Evolutionary conservation across 2,797 vertebrate genomes (phyloP), one percentile per base, ranked within the genome.

Genomic region (Cygnus olor): DNA sequence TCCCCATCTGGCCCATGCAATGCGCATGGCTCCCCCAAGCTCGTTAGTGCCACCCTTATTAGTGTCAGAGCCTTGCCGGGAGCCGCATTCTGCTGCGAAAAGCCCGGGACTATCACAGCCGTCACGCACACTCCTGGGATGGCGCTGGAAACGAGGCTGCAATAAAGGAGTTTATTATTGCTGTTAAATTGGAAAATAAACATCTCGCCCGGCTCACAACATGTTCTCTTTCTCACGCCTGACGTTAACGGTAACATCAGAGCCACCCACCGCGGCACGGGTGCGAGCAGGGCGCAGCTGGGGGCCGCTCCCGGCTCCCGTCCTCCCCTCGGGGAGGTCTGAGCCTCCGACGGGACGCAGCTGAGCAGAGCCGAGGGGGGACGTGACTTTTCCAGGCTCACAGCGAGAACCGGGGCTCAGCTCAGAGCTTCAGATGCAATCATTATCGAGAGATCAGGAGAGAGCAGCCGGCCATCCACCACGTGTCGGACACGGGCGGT

Each of bases 141-240:
- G 51, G 95, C 34, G 27, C 89, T 85, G 93, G 96, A 89, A 96
- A 92, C 30, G 54, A 80, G 79, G 79, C 76, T 74, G 95, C 93
- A 27, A 4, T 92, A 93, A 95, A 80, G 11, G 53, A 88, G 95
- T 94, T 96, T 96, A 95, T 96, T 90, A 90, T 95, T 94, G 94
- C 90, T 90, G 92, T 95, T 95, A 95, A 93, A 89, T 93, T 14
- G 13, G 95, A 95, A 96, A 96, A 96, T 82, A 85, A 96, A 96
- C 53, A 89, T 73, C 32, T 3, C 60, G 16, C 25, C 7, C 95
- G 68, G 81, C 90, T 93, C 76, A 28, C 90, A 53, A 47, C 8
- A 28, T 53, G 27, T 72, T 87, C 84, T 82, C 94, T 83, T 88
- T 49, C 79, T 89, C 89, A 54, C 32, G n/a, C 65, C 68, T 5